These are phyloP conservation scores for Dermolepida albohirtum DNA, from an alignment of 2,888 invertebrate genomes.

Conservation along the genomic window DNA sequence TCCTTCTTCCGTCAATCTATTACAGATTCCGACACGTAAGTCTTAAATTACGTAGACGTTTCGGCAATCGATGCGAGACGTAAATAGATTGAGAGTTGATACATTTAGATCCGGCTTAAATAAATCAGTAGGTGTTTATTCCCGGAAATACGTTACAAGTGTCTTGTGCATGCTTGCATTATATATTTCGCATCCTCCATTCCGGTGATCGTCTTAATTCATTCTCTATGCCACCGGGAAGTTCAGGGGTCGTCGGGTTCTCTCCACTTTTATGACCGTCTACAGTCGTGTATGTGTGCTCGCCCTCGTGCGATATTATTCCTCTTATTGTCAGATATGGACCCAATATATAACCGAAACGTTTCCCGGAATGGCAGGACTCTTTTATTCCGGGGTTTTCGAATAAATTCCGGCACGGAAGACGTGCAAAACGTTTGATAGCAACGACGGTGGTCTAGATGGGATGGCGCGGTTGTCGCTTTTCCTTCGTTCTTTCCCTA, in stretches of 20 bases:
- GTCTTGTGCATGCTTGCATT: slow-evolving; percentile 40
- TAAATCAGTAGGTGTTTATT: slow-evolving; percentile 43
- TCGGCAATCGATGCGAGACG: slow-evolving; percentile 28
- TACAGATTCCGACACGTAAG: slow-evolving; percentile 35
- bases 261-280: slow-evolving; percentile 19
- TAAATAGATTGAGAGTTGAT: slow-evolving; percentile 34
- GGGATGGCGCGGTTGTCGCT: slow-evolving; percentile 36
- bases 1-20: slow-evolving; percentile 41
- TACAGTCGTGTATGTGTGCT: slow-evolving; percentile 36
- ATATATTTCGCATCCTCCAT: slow-evolving; percentile 32
- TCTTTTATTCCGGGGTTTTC: slow-evolving; percentile 54
- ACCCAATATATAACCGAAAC: slow-evolving; percentile 51
- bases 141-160: slow-evolving; percentile 43
- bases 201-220: slow-evolving; percentile 28
- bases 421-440: slow-evolving; percentile 57
- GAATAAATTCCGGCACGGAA: slow-evolving; percentile 55
- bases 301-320: slow-evolving; percentile 52
- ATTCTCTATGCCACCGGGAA: slow-evolving; percentile 8
- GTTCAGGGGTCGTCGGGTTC: background rate
- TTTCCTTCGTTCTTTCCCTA: slow-evolving; percentile 20
- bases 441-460: slow-evolving; percentile 41
- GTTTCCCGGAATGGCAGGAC: slow-evolving; percentile 55
- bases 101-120: slow-evolving; percentile 39
- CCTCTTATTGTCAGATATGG: slow-evolving; percentile 53
- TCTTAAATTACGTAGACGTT: slow-evolving; percentile 38